Evolutionary conservation across 1,140 invertebrate genomes (phyloP), one percentile per base, ranked within the genome.

Genomic region (Chymomyza costata): DNA sequence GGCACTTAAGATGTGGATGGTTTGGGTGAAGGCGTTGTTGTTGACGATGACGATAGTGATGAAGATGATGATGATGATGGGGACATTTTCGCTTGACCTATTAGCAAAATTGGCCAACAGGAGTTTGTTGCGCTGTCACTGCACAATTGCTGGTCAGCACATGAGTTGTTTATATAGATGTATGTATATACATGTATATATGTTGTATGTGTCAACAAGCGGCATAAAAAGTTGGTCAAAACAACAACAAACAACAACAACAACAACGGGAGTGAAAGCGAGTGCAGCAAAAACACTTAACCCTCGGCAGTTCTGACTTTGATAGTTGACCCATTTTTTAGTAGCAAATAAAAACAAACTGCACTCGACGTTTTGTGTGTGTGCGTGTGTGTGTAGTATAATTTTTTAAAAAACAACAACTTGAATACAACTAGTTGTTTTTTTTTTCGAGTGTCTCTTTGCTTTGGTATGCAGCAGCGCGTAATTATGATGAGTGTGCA

Each of bases 331-430:
- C 73, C 47, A 80, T 73, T 78, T 78, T 65, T 78, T 48, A 58
- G 56, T 53, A 70, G 59, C 46, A 66, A 65, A 74, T 47, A 68
- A 65, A 66, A 73, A 59, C 39, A 63, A 73, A 73, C 70, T 51
- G 47, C 70, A 69, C 60, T 69, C 59, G 48, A 51, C 31, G 67
- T 45, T 46, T 67, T 52, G 0, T 53, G 35, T 58, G 11, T 45
- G 19, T 62, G 37, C 50, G 19, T 39, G 14, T 50, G 51, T 55
- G 55, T 55, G 65, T 70, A 78, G 70, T 70, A 62, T 78, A 76
- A 76, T 78, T 78, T 55, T 78, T 78, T 49, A 80, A n/a, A n/a
- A n/a, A n/a, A 78, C 73, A 76, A 76, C 71, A 80, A 78, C 62
- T 76, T n/a, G n/a, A n/a, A n/a, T n/a, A n/a, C n/a, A n/a, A n/a